Percentiles rank a stretch among this genome's conserved stretches.
Evolutionary conservation across 2,888 invertebrate species (phyloP).

Genomic region (Parnassius orleans): DNA sequence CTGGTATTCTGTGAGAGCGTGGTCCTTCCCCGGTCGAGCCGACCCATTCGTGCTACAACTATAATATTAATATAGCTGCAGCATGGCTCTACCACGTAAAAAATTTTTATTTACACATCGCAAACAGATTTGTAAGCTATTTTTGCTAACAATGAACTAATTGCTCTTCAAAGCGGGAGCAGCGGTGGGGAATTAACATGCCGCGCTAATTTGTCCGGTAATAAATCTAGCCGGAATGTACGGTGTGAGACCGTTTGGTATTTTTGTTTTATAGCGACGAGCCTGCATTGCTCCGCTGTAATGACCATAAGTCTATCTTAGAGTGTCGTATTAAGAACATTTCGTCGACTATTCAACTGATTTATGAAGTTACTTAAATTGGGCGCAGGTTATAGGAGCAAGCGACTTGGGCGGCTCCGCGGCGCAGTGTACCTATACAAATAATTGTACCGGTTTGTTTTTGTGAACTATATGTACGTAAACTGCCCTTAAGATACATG

Average conservation of each 20-base stretch:
- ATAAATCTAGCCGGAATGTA: slow-evolving; percentile 7
- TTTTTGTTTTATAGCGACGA: slow-evolving; percentile 16
- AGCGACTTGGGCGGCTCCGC: slow-evolving; percentile 6
- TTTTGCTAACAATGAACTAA: slow-evolving; percentile 1
- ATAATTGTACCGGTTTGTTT: too few relatives aligned
- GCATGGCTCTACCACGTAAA: too few relatives aligned
- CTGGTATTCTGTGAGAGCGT: too few relatives aligned
- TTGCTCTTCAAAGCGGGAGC: slow-evolving; percentile 1
- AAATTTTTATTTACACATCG: too few relatives aligned
- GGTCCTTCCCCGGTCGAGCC: too few relatives aligned
- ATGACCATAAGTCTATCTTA: slow-evolving; percentile 38
- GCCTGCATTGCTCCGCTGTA: slow-evolving; percentile 19
- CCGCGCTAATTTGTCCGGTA: slow-evolving; percentile 15
- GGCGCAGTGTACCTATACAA: too few relatives aligned
- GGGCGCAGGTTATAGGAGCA: slow-evolving; percentile 23
- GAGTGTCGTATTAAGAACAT: slow-evolving; percentile 41
- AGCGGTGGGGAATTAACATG: slow-evolving; percentile 1
- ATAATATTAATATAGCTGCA: too few relatives aligned
- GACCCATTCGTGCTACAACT: too few relatives aligned
- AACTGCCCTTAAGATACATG: too few relatives aligned
- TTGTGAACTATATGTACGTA: too few relatives aligned
- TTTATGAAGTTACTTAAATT: slow-evolving; percentile 37
- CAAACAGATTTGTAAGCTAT: too few relatives aligned
- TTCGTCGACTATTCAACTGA: slow-evolving; percentile 39
- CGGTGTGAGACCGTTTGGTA: slow-evolving; percentile 2